Conservation (phyloP, 2,888 invertebrate genomes). For the Actias luna region DNA sequence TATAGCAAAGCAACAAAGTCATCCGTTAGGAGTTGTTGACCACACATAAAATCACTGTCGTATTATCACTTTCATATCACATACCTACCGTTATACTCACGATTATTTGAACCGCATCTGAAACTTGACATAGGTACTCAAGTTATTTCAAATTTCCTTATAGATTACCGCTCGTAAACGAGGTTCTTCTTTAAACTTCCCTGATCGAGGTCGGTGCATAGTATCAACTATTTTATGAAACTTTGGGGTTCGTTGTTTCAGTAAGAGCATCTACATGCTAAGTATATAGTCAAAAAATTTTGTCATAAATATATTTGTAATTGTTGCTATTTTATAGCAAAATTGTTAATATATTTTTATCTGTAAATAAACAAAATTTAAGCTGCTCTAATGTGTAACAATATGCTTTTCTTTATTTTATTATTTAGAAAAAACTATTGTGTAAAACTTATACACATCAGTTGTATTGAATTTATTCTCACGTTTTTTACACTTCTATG, state of each 20-base stretch:
- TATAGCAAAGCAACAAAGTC: too few species aligned
- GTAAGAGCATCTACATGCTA: not conserved
- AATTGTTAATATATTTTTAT: not conserved
- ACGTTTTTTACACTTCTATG: constrained; percentile 73
- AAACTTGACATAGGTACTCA: too few species aligned
- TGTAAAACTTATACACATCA: constrained; percentile 76
- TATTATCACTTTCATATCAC: too few species aligned
- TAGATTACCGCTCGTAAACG: not conserved
- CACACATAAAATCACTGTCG: too few species aligned
- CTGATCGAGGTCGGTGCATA: too few species aligned
- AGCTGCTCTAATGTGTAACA: not conserved
- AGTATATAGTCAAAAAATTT: not conserved
- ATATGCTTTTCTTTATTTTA: not conserved
- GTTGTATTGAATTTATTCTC: constrained; percentile 78
- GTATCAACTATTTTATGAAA: not conserved
- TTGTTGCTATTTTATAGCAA: not conserved
- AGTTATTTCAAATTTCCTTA: not conserved
- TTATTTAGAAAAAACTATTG: constrained; percentile 21
- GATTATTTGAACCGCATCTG: too few species aligned
- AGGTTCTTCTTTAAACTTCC: too few species aligned
- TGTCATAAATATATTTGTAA: not conserved
- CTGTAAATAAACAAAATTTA: not conserved
- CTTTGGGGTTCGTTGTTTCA: not conserved
- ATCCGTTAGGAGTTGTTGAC: too few species aligned
- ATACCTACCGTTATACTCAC: too few species aligned